Evolutionary conservation across 2,888 invertebrate genomes (phyloP), one percentile per base, ranked within the genome.

Genomic region (Amblyjoppa proteus): DNA sequence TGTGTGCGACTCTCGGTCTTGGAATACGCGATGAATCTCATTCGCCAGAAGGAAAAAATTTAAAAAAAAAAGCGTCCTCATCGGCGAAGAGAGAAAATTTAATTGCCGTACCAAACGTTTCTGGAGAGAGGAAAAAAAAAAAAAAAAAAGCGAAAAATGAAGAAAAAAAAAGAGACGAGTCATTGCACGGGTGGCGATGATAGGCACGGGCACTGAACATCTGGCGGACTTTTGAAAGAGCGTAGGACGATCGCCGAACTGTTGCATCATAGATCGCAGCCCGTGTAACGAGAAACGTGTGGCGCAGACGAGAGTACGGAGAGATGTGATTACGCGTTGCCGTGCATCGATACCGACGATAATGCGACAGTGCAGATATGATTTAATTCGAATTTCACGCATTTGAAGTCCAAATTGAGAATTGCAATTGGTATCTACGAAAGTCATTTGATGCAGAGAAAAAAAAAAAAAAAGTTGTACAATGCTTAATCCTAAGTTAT

Each of bases 211-310:
- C 66, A 69, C 28, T 78, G 80, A 69, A 84, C 88, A 88, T 87
- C 86, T 88, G 88, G 86, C 83, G 80, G 68, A 84, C 80, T 88
- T 87, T 87, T 86, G 71, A 82, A 85, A 81, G 56, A 81, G 88
- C 86, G 88, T 88, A 86, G 88, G 88, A 83, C 86, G 88, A 88
- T 78, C 86, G 73, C 85, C 87, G 76, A 87, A 88, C 87, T 87
- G 83, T 88, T 88, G 87, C 88, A 85, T 87, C 87, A 88, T 71
- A 66, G 58, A 76, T 34, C 74, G 73, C 25, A 61, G 77, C 70
- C 64, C 79, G 58, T 56, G 73, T 38, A 69, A 66, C 51, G 68
- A 61, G 51, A 51, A 73, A 51, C 83, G 38, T 68, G 71, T 41
- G 69, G 70, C 71, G 77, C 49, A 66, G 34, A 71, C 58, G 61